Conservation (phyloP, 1,140 invertebrate genomes). For the Venturia canescens region DNA sequence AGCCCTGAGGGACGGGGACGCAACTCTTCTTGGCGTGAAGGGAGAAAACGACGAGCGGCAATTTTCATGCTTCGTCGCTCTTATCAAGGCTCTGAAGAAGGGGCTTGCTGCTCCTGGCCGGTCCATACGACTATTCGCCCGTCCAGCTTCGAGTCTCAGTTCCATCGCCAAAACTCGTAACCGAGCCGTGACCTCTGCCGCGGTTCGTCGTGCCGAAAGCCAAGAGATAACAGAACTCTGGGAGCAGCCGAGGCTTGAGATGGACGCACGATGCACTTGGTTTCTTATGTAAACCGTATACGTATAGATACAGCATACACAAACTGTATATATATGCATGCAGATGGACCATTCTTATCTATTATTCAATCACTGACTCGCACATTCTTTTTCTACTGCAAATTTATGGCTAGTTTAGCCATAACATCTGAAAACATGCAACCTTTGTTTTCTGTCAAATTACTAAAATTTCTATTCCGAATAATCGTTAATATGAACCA, state of each 20-base stretch:
- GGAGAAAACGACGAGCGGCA: neutral
- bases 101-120: neutral
- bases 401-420: too few species aligned
- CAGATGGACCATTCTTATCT: too few species aligned
- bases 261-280: neutral
- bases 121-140: neutral
- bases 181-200: conserved; percentile 10
- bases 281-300: neutral
- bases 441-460: too few species aligned
- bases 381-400: too few species aligned
- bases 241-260: conserved; percentile 1
- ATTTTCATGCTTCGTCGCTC: conserved; percentile 27
- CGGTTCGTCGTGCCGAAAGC: conserved; percentile 14
- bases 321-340: too few species aligned
- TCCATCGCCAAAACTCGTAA: conserved; percentile 8
- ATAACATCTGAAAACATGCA: too few species aligned
- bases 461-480: too few species aligned
- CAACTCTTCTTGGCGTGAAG: conserved; percentile 6
- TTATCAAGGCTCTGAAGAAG: neutral
- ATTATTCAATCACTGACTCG: too few species aligned
- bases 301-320: too few species aligned
- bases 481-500: too few species aligned
- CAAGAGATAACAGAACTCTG: conserved; percentile 11
- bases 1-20: neutral
- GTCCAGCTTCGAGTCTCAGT: neutral